Evolutionary conservation across 35 echinoderm and acorn worm species (phyloP).

Genomic region (Ophioderma brevispina): DNA sequence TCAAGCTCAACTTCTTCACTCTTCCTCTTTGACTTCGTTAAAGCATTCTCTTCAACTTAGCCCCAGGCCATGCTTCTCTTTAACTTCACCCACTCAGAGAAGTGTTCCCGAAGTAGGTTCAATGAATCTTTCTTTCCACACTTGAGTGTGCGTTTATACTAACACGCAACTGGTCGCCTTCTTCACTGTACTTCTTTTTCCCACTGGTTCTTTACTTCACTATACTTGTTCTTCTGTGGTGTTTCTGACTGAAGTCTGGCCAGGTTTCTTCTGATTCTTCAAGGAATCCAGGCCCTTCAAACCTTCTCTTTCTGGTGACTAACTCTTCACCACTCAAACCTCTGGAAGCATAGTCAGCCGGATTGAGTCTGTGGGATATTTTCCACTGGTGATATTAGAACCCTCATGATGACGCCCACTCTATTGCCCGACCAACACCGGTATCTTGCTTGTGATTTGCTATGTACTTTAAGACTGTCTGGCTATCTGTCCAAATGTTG

Average conservation of each 20-base stretch:
- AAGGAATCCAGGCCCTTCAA: constrained; percentile 27
- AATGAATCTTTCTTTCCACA: neutral
- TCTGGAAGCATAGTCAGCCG: constrained; percentile 43
- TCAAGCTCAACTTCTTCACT: neutral
- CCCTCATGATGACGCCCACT: constrained; percentile 33
- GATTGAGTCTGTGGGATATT: constrained; percentile 9
- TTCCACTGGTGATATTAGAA: neutral
- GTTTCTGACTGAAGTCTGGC: neutral
- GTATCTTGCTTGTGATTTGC: constrained; percentile 22
- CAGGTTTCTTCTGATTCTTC: constrained; percentile 1
- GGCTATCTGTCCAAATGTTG: constrained; percentile 37
- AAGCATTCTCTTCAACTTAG: constrained; percentile 15
- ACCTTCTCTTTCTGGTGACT: neutral
- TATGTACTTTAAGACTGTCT: constrained; percentile 39
- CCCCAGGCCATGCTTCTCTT: constrained; percentile 6
- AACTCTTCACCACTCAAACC: constrained; percentile 25
- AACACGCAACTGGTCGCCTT: neutral
- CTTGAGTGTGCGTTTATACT: too few species aligned
- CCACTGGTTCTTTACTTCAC: too few species aligned
- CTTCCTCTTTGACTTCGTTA: constrained; percentile 3
- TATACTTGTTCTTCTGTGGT: neutral
- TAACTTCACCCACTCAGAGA: constrained; percentile 42
- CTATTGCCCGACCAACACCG: constrained; percentile 25
- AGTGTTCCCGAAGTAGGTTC: constrained; percentile 20
- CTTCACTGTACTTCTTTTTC: too few species aligned